Evolutionary conservation across 2,113 vertebrate genomes (phyloP).

Genomic region (Macheiramphus alcinus): DNA sequence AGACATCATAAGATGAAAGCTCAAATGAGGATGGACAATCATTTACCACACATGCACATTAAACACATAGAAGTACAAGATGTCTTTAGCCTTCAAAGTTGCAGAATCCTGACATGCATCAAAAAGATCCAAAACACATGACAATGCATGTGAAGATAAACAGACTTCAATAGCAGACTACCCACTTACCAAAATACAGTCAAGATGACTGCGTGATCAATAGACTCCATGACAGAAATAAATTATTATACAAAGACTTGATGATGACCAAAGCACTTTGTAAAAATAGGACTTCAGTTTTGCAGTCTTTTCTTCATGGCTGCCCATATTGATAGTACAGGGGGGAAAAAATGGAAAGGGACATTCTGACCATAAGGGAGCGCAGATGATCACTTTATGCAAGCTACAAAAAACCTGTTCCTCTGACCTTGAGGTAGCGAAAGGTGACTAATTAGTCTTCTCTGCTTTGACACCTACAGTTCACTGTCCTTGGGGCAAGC

Average conservation of each 20-base stretch:
- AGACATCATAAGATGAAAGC: not conserved
- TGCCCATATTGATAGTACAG: not conserved
- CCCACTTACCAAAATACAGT: not conserved
- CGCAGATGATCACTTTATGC: not conserved
- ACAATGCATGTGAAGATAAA: not conserved
- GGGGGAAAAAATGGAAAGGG: not conserved
- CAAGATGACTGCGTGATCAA: not conserved
- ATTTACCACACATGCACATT: not conserved
- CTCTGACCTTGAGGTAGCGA: not conserved
- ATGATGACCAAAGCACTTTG: not conserved
- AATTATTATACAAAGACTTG: not conserved
- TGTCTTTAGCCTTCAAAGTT: not conserved
- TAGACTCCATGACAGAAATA: not conserved
- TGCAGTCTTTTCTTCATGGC: not conserved
- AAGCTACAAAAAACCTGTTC: not conserved
- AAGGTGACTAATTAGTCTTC: slow-evolving; percentile 9
- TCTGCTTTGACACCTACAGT: not conserved
- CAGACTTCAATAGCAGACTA: not conserved
- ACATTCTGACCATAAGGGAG: not conserved
- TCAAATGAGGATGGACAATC: not conserved
- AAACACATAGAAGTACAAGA: not conserved
- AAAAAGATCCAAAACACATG: not conserved
- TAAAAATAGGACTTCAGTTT: not conserved
- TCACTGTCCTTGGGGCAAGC: not conserved
- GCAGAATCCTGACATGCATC: not conserved